phyloP scores from a whole-genome alignment of 1,140 invertebrate species.

The Popillia japonica region DNA sequence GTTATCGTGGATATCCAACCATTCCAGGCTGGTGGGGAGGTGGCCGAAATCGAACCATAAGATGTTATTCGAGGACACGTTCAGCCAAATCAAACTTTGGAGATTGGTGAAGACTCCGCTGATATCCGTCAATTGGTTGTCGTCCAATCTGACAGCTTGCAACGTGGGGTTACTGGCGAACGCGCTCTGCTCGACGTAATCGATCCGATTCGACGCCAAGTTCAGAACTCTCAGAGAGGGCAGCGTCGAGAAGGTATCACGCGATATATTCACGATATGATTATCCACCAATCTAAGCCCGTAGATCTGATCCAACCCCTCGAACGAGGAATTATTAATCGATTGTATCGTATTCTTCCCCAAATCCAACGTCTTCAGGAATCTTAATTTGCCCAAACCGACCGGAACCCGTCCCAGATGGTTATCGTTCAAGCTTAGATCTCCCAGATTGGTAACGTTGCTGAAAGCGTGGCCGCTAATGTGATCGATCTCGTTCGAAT shows the following conservation, averaged over 20 bases:
- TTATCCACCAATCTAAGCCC: slow-evolving; percentile 74
- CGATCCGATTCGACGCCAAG: slow-evolving; percentile 74
- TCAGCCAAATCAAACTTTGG: slow-evolving; percentile 73
- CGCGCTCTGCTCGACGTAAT: slow-evolving; percentile 69
- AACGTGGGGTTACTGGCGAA: slow-evolving; percentile 72
- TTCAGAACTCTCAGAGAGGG: slow-evolving; percentile 73
- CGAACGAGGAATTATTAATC: slow-evolving; percentile 68
- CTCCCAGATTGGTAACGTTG: slow-evolving; percentile 81
- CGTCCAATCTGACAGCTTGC: slow-evolving; percentile 72
- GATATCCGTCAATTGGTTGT: slow-evolving; percentile 72
- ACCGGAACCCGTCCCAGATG: slow-evolving; percentile 73
- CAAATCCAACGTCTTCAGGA: slow-evolving; percentile 78
- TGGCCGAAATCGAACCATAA: slow-evolving; percentile 73
- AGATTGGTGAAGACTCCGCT: slow-evolving; percentile 73
- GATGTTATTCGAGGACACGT: slow-evolving; percentile 75
- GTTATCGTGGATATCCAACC: slow-evolving; percentile 76
- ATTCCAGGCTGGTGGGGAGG: slow-evolving; percentile 73
- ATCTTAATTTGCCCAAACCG: slow-evolving; percentile 72
- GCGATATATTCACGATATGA: slow-evolving; percentile 70
- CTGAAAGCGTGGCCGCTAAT: slow-evolving; percentile 78
- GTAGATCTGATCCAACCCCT: slow-evolving; percentile 69
- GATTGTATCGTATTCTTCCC: slow-evolving; percentile 78
- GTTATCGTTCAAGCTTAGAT: slow-evolving; percentile 82
- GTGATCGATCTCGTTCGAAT: slow-evolving; percentile 75
- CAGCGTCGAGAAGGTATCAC: slow-evolving; percentile 72